Evolutionary conservation across 2,888 invertebrate genomes (phyloP), one percentile per base, ranked within the genome.

Genomic region (Drosophila anceps): DNA sequence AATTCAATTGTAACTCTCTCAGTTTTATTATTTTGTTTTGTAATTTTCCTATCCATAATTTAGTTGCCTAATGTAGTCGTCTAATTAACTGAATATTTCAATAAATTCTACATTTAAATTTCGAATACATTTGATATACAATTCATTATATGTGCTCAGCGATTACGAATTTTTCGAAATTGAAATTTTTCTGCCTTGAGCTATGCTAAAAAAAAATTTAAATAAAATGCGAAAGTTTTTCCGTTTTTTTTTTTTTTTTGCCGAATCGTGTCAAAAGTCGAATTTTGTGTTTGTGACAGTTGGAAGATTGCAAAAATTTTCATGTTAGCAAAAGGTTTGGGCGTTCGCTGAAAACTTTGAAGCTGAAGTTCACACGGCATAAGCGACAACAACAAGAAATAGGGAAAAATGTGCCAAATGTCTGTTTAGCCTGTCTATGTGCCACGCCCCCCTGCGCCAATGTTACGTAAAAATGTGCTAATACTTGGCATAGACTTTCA

Each of bases 221-320:
- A 64, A 75, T 67, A 55, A 79, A 71, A 64, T 67, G 60, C 31
- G 24, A 44, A 72, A 72, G 64, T 70, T 71, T 50, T n/a, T n/a
- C n/a, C n/a, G n/a, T n/a, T n/a, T n/a, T n/a, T 31, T 31, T 33
- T 50, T 29, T 18, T 29, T 18, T 51, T 53, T 35, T 62, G 35
- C 60, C 59, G 55, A 55, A 65, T 69, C 63, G 68, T 59, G 72
- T 77, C 65, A 79, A 76, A 82, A 73, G 73, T 73, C 76, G 65
- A 82, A 61, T 74, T 82, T 74, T 53, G 57, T 82, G 84, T 66
- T 71, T 75, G 73, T 85, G 88, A 84, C 86, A 86, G 73, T 73
- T 88, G 60, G 73, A 67, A 88, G 69, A 83, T 85, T 77, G 79
- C 75, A 67, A 82, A 84, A 71, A 78, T 79, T 35, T 72, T 33